phyloP scores from a whole-genome alignment of 2,113 vertebrate genomes.

The Proterorhinus semilunaris region DNA sequence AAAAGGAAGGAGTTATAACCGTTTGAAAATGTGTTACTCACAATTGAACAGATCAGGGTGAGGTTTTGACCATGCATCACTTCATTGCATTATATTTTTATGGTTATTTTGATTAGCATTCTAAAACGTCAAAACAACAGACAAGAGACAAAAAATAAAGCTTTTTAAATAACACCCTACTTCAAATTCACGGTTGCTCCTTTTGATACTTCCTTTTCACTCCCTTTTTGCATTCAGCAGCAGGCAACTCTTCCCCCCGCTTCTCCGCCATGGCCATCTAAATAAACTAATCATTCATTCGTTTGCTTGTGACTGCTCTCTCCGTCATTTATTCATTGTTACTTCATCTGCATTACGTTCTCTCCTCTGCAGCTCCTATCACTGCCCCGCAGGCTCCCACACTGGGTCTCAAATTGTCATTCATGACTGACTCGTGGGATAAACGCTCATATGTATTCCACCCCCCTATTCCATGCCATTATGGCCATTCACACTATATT shows the following conservation, averaged over 20 bases:
- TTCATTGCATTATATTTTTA: too few relatives aligned
- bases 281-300: conserved; percentile 16
- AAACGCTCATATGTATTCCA: conserved; percentile 27
- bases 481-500: conserved; percentile 14
- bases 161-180: neutral
- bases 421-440: conserved; percentile 13
- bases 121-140: too few relatives aligned
- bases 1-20: too few relatives aligned
- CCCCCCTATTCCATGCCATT: conserved; percentile 17
- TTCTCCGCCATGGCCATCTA: conserved; percentile 15
- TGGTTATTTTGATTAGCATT: too few relatives aligned
- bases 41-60: too few relatives aligned
- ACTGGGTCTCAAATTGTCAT: conserved; percentile 19
- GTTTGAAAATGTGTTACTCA: too few relatives aligned
- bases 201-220: neutral
- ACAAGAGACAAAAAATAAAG: neutral
- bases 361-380: neutral
- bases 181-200: neutral
- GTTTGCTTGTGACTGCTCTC: neutral
- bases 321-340: conserved; percentile 28
- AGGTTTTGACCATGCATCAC: too few relatives aligned
- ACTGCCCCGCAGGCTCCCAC: conserved; percentile 1
- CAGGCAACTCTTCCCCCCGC: conserved; percentile 2
- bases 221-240: neutral
- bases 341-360: neutral